Base-by-base conservation (phyloP, 2,888 invertebrate genomes). In the Eristalis arbustorum region DNA sequence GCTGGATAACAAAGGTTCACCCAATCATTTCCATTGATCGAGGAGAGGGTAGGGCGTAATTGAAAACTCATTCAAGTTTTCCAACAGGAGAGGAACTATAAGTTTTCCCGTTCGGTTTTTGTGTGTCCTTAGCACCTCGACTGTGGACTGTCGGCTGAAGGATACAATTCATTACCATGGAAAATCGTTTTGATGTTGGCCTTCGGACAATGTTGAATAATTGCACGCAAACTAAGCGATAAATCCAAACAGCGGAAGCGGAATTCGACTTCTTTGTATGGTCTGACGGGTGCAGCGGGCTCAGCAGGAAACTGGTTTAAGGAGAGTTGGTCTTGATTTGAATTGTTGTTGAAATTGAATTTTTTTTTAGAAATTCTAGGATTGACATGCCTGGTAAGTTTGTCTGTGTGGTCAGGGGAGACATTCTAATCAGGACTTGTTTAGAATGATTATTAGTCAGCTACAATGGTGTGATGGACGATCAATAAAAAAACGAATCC, bases 131-230 rank as follows among this genome's bases (percentile, higher is more conserved):
- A 49, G 8, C 49, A 18, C 49, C 18, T 49, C 18, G 49, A 4
- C 49, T 18, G 31, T 18, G 18, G 8, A n/a, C 49, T 18, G 18
- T 8, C 18, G 49, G 49, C 49, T 69, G 64, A 69, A 69, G 78
- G 79, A 74, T 74, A 69, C 68, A 79, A 79, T 69, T 79, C 75
- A 72, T 79, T 79, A 57, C 75, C 71, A 75, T 75, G 49, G 74
- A 72, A 84, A 84, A 75, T 31, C 28, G 23, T 77, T 71, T 64
- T 42, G 68, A 73, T 83, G 59, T 13, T 57, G 67, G 56, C 68
- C 62, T 68, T 67, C 56, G 23, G 62, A 49, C 42, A 59, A 75
- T 67, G 59, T 61, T 69, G 67, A 76, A 68, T 76, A 76, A 68
- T 69, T 63, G 62, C 68, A 76, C 56, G 61, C 62, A 28, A 68